phyloP scores from a whole-genome alignment of 2,113 vertebrate genomes.

The Proterorhinus semilunaris region DNA sequence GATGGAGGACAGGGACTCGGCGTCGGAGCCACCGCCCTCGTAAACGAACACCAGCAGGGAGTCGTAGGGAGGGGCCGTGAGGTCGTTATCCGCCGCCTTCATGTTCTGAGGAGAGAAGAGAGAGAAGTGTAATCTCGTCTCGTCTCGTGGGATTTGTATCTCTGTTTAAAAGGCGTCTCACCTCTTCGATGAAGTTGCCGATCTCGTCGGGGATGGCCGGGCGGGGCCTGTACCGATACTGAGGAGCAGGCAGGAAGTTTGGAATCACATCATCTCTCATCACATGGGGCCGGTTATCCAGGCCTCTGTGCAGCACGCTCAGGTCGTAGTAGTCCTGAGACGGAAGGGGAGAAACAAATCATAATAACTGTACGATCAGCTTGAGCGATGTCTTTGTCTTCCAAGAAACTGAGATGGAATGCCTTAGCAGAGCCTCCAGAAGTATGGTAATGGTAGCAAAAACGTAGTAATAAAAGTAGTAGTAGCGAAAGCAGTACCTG shows the following conservation, averaged over 20 bases:
- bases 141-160: no score
- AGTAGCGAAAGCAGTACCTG: slow-evolving; percentile 74
- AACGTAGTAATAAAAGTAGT: not conserved
- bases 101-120: slow-evolving; percentile 78
- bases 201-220: slow-evolving; percentile 93
- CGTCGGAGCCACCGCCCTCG: slow-evolving; percentile 90
- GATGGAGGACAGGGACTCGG: slow-evolving; percentile 87
- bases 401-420: no score
- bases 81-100: slow-evolving; percentile 89
- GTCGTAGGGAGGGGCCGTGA: slow-evolving; percentile 91
- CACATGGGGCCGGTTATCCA: slow-evolving; percentile 87
- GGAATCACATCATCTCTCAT: slow-evolving; percentile 85
- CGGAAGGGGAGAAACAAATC: no score
- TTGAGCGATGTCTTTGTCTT: no score
- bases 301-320: slow-evolving; percentile 88
- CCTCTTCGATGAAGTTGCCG: slow-evolving; percentile 91
- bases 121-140: not conserved
- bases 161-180: slow-evolving; percentile 57
- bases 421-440: no score
- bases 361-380: no score
- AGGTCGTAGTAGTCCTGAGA: slow-evolving; percentile 85
- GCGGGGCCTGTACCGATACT: slow-evolving; percentile 84
- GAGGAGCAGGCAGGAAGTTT: slow-evolving; percentile 74
- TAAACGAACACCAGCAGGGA: slow-evolving; percentile 94
- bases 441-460: no score